phyloP scores from a whole-genome alignment of 1,140 invertebrate genomes.

The Zaprionus vittiger region DNA sequence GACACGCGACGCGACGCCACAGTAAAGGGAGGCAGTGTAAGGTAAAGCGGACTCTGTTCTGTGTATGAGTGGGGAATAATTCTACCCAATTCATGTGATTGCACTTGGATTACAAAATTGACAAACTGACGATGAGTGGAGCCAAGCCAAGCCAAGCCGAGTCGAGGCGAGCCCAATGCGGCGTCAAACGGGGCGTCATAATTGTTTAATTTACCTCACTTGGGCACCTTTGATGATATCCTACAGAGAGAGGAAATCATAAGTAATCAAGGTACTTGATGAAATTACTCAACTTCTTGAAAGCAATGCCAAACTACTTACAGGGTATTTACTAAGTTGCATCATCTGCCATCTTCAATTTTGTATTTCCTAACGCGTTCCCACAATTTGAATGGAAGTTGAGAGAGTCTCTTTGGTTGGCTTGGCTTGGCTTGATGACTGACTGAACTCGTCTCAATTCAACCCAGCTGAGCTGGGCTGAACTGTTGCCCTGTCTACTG shows the following conservation, averaged over 20 bases:
- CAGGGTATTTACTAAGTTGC: slow-evolving; percentile 4
- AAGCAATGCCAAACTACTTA: background rate
- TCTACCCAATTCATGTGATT: slow-evolving; percentile 60
- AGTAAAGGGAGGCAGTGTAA: background rate
- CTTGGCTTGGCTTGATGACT: slow-evolving; percentile 68
- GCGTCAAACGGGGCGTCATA: slow-evolving; percentile 55
- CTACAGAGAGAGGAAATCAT: background rate
- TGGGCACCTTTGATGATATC: slow-evolving; percentile 14
- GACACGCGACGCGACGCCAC: slow-evolving; percentile 43
- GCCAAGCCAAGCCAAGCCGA: slow-evolving; percentile 14
- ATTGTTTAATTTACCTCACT: slow-evolving; percentile 74
- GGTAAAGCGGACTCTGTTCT: background rate
- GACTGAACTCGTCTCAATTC: slow-evolving; percentile 36
- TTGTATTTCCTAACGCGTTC: slow-evolving; percentile 46
- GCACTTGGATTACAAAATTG: slow-evolving; percentile 62
- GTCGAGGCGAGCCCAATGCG: background rate
- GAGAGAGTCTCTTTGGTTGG: slow-evolving; percentile 27
- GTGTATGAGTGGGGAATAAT: slow-evolving; percentile 7
- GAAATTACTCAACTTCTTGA: background rate
- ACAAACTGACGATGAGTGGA: slow-evolving; percentile 12
- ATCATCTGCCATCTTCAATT: slow-evolving; percentile 9
- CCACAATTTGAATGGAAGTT: slow-evolving; percentile 61
- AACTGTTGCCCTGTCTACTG: slow-evolving; percentile 57
- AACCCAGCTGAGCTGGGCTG: slow-evolving; percentile 36
- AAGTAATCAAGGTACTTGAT: background rate